Base-by-base conservation (phyloP, 2,113 vertebrate species). In the Lonchura striata region DNA sequence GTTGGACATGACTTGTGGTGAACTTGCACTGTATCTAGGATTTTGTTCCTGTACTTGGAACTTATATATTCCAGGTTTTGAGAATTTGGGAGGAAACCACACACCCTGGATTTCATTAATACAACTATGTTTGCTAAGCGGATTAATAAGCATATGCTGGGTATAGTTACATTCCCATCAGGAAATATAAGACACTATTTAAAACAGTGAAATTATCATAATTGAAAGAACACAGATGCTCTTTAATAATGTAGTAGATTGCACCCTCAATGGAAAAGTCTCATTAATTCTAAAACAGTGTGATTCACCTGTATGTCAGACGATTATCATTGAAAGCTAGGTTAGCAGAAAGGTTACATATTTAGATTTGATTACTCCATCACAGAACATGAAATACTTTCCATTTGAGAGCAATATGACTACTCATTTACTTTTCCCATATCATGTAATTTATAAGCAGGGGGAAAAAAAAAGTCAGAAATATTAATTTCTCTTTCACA, bases 161-260 rank as follows among this genome's bases (percentile, higher is more conserved):
- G 59, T 93, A 90, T 54, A 95, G 91, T 88, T 96, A 82, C 90
- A 88, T 92, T 95, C 84, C 91, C 92, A 92, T 95, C 78, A 94
- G 95, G 93, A 97, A 96, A 96, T 95, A 93, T 90, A 96, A 96
- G 96, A 93, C 88, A 91, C 82, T 96, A 87, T 94, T 96, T 96
- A 94, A 96, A 96, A 96, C 69, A 84, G 86, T 90, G 47, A 92
- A 95, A 97, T 96, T 94, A 96, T 79, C 89, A 95, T 96, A 96
- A 97, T 80, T 96, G 89, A 97, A 96, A 96, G 93, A 96, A 94
- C 95, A 96, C 92, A 97, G 95, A 96, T 96, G 94, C 82, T 96
- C 69, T 95, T 96, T 96, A 96, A 96, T 96, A 96, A 97, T 96
- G 94, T 95, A 92, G 92, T 86, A 96, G 83, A 97, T 96, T 96